These are phyloP conservation scores for Amorpha juglandis DNA, from an alignment of 2,888 invertebrate genomes.

Conservation along the genomic window DNA sequence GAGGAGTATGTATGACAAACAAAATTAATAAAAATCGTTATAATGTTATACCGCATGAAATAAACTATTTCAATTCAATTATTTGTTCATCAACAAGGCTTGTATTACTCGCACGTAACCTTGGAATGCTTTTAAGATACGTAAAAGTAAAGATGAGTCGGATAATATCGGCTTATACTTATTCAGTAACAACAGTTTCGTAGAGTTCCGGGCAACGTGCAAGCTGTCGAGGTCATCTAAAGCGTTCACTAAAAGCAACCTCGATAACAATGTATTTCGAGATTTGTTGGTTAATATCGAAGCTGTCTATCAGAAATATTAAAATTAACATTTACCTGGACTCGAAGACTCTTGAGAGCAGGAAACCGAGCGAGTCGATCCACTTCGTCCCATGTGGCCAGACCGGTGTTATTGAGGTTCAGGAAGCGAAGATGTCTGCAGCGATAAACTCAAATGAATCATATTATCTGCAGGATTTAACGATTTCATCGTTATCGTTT, in stretches of 20 bases:
- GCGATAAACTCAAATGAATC: slow-evolving; percentile 39
- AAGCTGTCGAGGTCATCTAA: slow-evolving; percentile 46
- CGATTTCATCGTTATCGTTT: background rate
- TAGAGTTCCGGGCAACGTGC: slow-evolving; percentile 53
- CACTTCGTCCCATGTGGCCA: slow-evolving; percentile 95
- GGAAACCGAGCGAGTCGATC: slow-evolving; percentile 94
- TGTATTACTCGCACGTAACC: background rate
- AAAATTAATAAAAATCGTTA: too few relatives aligned
- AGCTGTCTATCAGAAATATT: slow-evolving; percentile 20
- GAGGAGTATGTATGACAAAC: too few relatives aligned
- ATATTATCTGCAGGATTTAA: slow-evolving; percentile 30
- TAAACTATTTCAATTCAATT: background rate
- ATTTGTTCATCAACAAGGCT: background rate
- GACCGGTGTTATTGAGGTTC: slow-evolving; percentile 92
- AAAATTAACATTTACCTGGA: slow-evolving; percentile 84
- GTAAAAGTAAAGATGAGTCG: slow-evolving; percentile 10
- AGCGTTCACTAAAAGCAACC: slow-evolving; percentile 35
- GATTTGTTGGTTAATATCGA: slow-evolving; percentile 1
- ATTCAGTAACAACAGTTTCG: background rate
- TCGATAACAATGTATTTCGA: slow-evolving; percentile 1
- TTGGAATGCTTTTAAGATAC: background rate
- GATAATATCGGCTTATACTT: slow-evolving; percentile 5
- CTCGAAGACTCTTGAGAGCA: slow-evolving; percentile 91
- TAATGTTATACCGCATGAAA: too few relatives aligned
- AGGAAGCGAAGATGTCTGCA: slow-evolving; percentile 88